Evolutionary conservation across 2,888 invertebrate species (phyloP), one percentile per base, ranked within the genome.

Genomic region (Melieria picta): DNA sequence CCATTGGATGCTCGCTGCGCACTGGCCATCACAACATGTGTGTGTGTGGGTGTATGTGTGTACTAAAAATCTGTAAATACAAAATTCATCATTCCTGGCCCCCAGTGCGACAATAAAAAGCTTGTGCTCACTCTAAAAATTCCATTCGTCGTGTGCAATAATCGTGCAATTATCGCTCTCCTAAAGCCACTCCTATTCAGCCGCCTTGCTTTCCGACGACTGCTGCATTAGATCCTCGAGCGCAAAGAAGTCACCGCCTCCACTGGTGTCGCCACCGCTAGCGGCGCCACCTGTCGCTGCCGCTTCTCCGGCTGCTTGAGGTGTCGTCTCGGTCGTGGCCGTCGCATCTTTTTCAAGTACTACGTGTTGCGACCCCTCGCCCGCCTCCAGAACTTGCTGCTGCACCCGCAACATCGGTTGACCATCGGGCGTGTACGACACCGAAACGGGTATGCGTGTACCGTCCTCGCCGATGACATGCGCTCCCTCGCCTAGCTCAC

Each of bases 391-490:
- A 10, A 80, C 79, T 70, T 86, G 85, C 72, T 86, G 86, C 56
- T 85, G 86, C n/a, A 85, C 85, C 69, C 84, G 83, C 6, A 85
- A 85, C 72, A 86, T 84, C 61, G 85, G 85, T 71, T 85, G 85
- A 67, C 86, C 87, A 74, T 86, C 85, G 72, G 83, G 83, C 5
- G 85, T 84, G 71, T 85, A 85, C 7, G 87, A 85, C 4, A 87
- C 87, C 5, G 87, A 87, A 10, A 87, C 87, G n/a, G 87, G 87
- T 77, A 87, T 87, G 69, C 86, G 84, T 30, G 86, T 85, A 52
- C 87, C 87, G 74, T 87, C 87, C 76, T 87, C 87, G 46, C 86
- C 86, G 47, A 87, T 87, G 13, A 87, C 86, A 77, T 87, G 87
- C 5, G 86, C 84, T 3, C 84, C 85, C 66, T 87, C 85, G 50